Evolutionary conservation across 2,797 vertebrate genomes (phyloP).

Genomic region (Nothura maculosa): DNA sequence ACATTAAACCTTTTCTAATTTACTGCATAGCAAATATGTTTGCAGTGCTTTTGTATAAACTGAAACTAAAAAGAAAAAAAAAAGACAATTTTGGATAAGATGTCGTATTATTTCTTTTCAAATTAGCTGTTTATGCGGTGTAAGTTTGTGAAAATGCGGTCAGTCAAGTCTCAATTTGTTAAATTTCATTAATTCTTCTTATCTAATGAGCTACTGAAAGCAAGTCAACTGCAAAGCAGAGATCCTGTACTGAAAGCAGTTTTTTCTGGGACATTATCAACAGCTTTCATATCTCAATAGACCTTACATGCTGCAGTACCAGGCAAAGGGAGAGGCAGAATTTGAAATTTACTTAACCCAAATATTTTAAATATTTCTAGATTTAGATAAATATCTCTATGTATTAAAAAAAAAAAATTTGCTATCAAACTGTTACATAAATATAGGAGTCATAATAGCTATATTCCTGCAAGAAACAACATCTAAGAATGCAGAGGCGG

Average conservation of each 20-base stretch:
- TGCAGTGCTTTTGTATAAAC: not conserved
- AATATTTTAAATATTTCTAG: not conserved
- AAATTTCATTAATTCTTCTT: not conserved
- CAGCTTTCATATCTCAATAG: not conserved
- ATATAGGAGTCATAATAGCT: not conserved
- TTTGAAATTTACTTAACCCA: not conserved
- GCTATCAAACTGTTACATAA: not conserved
- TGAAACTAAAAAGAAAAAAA: not conserved
- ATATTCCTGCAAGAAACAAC: not conserved
- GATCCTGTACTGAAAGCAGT: not conserved
- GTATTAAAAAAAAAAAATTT: not conserved
- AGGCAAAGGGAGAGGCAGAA: not conserved
- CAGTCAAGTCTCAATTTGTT: not conserved
- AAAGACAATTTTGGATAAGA: not conserved
- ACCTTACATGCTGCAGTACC: not conserved
- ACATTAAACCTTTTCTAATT: slow-evolving; percentile 60
- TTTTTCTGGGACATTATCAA: not conserved
- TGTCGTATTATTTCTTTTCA: not conserved
- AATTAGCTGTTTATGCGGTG: not conserved
- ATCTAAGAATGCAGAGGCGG: not conserved
- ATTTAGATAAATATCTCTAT: not conserved
- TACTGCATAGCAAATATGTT: not conserved
- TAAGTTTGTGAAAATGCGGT: not conserved
- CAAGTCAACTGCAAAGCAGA: not conserved
- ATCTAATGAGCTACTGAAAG: not conserved